Conservation (phyloP, 1,140 invertebrate genomes). For the Muscidifurax raptorellus region DNA sequence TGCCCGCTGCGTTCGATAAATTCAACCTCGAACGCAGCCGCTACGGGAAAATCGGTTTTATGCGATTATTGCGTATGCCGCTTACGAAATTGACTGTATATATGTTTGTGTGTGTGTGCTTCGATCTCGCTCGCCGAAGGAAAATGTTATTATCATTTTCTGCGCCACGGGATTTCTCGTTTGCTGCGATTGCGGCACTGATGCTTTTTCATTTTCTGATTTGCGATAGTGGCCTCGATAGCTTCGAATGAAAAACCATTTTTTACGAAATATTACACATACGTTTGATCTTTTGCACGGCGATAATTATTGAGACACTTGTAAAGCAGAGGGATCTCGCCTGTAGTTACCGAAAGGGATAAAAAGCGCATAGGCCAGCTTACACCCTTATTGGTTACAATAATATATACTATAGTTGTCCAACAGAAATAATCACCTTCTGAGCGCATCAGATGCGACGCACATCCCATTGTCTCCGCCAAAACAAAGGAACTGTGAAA, state of each 20-base stretch:
- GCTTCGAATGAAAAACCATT: background rate
- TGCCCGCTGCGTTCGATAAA: background rate
- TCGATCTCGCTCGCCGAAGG: background rate
- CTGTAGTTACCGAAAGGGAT: no score
- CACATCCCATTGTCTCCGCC: background rate
- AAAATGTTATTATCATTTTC: background rate
- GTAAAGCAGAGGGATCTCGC: no score
- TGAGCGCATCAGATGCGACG: background rate
- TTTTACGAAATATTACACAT: background rate
- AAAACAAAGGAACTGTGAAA: conserved; percentile 37
- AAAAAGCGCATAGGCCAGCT: no score
- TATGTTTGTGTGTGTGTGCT: no score
- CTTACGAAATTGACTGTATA: background rate
- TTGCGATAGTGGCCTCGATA: background rate
- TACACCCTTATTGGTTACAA: no score
- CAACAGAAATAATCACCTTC: no score
- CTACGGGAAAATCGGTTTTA: background rate
- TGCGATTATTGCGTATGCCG: background rate
- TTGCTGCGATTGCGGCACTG: background rate
- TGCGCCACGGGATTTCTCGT: background rate
- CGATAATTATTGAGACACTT: no score
- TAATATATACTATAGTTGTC: no score
- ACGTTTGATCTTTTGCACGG: no score
- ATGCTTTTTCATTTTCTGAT: background rate
- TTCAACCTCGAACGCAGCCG: background rate